Evolutionary conservation across 2,888 invertebrate genomes (phyloP).

Genomic region (Perizoma flavofasciatum): DNA sequence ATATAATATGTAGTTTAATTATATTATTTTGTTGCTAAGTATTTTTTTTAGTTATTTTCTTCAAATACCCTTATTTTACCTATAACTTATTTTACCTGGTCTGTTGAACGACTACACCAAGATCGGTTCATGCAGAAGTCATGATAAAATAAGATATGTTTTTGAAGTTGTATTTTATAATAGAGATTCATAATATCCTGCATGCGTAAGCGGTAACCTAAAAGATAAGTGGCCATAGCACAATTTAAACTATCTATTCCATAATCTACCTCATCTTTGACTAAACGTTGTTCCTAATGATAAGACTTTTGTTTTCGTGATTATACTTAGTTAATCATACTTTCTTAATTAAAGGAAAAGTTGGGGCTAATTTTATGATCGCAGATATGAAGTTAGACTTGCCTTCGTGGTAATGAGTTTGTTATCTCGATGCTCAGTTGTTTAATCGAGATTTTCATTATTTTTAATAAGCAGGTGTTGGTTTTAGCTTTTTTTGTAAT

Average conservation of each 20-base stretch:
- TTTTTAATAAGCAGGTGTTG: constrained; percentile 42
- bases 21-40: no score
- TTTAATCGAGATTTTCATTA: constrained; percentile 55
- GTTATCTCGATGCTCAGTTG: constrained; percentile 56
- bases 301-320: constrained; percentile 81
- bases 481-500: constrained; percentile 13
- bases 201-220: no score
- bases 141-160: no score
- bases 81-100: no score
- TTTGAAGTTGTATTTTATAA: no score
- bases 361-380: constrained; percentile 73
- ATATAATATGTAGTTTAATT: no score
- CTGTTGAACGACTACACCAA: no score
- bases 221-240: not conserved
- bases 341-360: constrained; percentile 80
- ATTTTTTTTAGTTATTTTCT: no score
- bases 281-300: constrained; percentile 58
- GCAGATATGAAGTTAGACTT: constrained; percentile 69
- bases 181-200: no score
- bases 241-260: constrained; percentile 24
- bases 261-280: constrained; percentile 22
- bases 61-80: no score
- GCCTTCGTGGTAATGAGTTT: constrained; percentile 66
- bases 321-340: constrained; percentile 82
- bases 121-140: no score